Conservation (phyloP, 2,113 vertebrate genomes). For the Nibea albiflora region DNA sequence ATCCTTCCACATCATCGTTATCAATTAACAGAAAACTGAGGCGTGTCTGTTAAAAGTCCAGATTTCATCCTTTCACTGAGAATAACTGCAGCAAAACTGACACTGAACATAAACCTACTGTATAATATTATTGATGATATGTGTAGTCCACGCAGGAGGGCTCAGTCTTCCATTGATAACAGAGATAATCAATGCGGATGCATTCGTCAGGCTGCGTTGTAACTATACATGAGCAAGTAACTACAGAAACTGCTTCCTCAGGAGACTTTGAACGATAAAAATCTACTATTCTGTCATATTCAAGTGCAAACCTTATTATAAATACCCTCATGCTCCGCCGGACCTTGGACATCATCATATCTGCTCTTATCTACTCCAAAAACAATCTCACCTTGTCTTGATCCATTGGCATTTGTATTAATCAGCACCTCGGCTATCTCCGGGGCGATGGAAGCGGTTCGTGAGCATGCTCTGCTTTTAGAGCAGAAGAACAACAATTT, state of each 20-base stretch:
- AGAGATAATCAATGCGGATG: not conserved
- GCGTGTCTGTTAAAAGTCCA: no score
- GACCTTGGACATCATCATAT: not conserved
- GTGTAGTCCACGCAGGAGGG: not conserved
- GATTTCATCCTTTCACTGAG: not conserved
- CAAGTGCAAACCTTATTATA: not conserved
- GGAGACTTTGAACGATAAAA: not conserved
- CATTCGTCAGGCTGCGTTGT: not conserved
- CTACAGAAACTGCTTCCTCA: not conserved
- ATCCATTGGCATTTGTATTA: conserved; percentile 10
- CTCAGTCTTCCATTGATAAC: not conserved
- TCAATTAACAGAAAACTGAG: not conserved
- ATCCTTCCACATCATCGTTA: not conserved
- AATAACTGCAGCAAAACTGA: not conserved
- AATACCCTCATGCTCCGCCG: not conserved
- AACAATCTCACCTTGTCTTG: not conserved
- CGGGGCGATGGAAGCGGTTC: not conserved
- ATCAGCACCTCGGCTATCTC: conserved; percentile 5
- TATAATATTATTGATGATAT: not conserved
- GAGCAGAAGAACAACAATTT: not conserved
- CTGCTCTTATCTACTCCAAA: not conserved
- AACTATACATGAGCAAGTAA: not conserved
- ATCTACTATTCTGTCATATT: not conserved
- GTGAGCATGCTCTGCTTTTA: not conserved
- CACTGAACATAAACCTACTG: not conserved